Base-by-base conservation (phyloP, 2,888 invertebrate species). In the Hydrotaea diabolus region DNA sequence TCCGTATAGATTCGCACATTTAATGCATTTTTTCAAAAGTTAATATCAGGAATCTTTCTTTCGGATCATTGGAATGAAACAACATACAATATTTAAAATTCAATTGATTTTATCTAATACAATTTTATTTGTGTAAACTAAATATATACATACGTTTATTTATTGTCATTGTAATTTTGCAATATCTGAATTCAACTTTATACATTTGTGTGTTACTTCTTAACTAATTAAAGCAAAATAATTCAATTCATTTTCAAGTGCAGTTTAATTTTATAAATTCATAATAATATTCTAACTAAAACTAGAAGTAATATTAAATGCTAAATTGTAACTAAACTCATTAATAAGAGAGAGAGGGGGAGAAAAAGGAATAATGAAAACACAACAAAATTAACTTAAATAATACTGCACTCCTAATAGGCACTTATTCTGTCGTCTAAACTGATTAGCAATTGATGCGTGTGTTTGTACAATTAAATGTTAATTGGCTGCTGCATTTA, bases 261-360 rank as follows among this genome's bases (percentile, higher is more conserved):
- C 69, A 69, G 66, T 43, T 66, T 21, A 43, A 39, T 39, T 69
- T 69, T 66, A 21, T 46, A 69, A 69, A 69, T 69, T 69, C 21
- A 26, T 55, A 43, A n/a, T 43, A 43, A 43, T 69, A 39, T 69
- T 69, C 69, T 69, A 69, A 69, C 69, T 69, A 69, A 69, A 43
- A 21, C 69, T 69, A 69, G 11, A 46, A 46, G 69, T 46, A 23
- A 69, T 69, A 69, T 69, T 43, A 69, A 69, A 69, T 69, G 69
- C 69, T 69, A 69, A 66, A 69, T 23, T 69, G 23, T 69, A 66
- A 66, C 69, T 69, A 46, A 69, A 69, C 23, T 69, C 66, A 43
- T 39, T 43, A 39, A 66, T 21, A 43, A 69, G 15, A 43, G 8
- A 43, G 19, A 23, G 8, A 46, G 43, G 36, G 2, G 31, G 31